Base-by-base conservation (phyloP, 2,113 vertebrate species). In the Lamprotornis superbus region DNA sequence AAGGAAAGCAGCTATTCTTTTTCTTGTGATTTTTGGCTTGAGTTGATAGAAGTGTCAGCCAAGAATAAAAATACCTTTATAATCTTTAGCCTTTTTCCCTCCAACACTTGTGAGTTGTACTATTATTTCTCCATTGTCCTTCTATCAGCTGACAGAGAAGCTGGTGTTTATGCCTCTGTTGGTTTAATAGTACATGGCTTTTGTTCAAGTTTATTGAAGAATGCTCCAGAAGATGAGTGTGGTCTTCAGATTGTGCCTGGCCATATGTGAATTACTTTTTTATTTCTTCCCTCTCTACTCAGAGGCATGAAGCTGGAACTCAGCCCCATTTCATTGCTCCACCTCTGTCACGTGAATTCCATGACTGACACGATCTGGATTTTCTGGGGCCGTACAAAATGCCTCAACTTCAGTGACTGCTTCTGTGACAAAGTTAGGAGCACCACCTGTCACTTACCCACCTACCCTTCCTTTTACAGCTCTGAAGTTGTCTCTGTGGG, bases 31-130 rank as follows among this genome's bases (percentile, higher is more conserved):
- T 94, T 93, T 97, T 97, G 96, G 95, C 95, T 70, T 86, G 20
- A n/a, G 64, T 83, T 60, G 68, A 57, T 83, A 75, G 64, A 75
- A 71, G 39, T 87, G 76, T 93, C 88, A 75, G 95, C 96, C 94
- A 96, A 95, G 85, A 97, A 92, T 83, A 96, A 97, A 97, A 95
- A 95, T 96, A 96, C 92, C 76, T 96, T 91, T 68, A 92, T 95
- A 95, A 93, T 93, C 92, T 96, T 96, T 60, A 78, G 15, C 64
- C 33, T 92, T 93, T 93, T 91, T 92, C 71, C 59, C 60, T 88
- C n/a, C 55, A 88, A 80, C 68, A 77, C 42, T 92, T 93, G 28
- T 81, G 85, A 88, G 92, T 87, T 82, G 70, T 85, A n/a, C 73
- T 94, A 80, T 90, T 93, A 95, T 95, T 94, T 91, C 83, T 95